Percentiles rank a stretch among this genome's conserved stretches.
Conservation (phyloP, 2,797 vertebrate species). For the Prunella strophiata region DNA sequence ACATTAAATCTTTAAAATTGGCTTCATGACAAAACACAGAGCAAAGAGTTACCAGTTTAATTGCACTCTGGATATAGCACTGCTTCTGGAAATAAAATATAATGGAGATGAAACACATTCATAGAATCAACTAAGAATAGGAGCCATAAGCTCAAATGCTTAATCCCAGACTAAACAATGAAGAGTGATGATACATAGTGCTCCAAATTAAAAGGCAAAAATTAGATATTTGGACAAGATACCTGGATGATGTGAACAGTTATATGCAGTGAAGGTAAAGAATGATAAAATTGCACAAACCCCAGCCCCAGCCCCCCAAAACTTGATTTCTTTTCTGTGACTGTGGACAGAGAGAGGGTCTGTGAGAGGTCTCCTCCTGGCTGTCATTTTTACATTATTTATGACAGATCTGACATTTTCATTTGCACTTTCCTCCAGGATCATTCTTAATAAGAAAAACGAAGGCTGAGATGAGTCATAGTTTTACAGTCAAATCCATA, state of each 20-base stretch:
- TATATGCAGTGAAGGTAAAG: not conserved
- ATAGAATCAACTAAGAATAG: not conserved
- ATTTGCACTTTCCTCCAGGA: conserved; percentile 74
- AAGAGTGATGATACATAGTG: not conserved
- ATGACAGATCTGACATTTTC: conserved; percentile 81
- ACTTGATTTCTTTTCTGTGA: not conserved
- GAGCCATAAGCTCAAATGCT: not conserved
- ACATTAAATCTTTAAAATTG: conserved; percentile 1
- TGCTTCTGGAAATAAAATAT: not conserved
- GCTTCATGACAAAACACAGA: conserved; percentile 33
- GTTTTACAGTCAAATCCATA: conserved; percentile 44
- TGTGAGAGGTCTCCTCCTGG: not conserved
- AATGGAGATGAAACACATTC: not conserved
- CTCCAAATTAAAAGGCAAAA: not conserved
- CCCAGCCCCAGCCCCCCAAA: not conserved
- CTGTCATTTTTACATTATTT: conserved; percentile 81
- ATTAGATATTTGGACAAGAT: not conserved
- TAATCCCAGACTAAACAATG: not conserved
- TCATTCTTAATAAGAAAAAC: conserved; percentile 57
- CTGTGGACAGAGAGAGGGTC: not conserved
- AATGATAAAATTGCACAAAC: not conserved
- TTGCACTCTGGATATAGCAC: not conserved
- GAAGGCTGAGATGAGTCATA: conserved; percentile 52
- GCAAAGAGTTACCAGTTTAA: conserved; percentile 3
- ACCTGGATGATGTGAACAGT: not conserved